Conservation (phyloP, 2,113 vertebrate species). For the Sinocyclocheilus maitianheensis region DNA sequence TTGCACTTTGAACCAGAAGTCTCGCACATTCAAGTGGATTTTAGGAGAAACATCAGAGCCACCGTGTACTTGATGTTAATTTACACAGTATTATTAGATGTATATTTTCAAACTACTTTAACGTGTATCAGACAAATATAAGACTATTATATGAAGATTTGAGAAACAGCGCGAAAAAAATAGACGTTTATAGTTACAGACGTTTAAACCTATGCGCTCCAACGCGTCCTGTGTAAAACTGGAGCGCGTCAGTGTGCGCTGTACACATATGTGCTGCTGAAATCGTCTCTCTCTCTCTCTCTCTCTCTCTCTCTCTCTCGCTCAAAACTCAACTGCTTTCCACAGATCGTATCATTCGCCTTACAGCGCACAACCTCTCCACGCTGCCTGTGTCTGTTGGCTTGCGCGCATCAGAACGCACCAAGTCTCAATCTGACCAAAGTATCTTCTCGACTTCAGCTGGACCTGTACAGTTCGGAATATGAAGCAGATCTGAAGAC, state of each 20-base stretch:
- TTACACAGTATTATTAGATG: no score
- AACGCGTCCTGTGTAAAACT: background rate
- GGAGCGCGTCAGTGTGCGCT: background rate
- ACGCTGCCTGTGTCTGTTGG: background rate
- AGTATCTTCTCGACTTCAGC: background rate
- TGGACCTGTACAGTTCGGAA: constrained; percentile 5
- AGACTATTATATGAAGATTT: background rate
- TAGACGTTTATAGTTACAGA: background rate
- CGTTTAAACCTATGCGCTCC: background rate
- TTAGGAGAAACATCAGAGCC: background rate
- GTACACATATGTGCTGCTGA: constrained; percentile 39
- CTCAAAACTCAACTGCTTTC: constrained; percentile 18
- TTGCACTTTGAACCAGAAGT: no score
- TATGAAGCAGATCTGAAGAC: background rate
- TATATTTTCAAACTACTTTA: no score
- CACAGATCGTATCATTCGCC: constrained; percentile 39
- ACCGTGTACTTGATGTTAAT: background rate
- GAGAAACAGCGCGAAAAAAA: background rate
- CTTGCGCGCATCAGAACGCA: background rate
- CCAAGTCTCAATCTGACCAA: background rate
- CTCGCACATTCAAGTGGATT: background rate
- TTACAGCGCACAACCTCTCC: background rate
- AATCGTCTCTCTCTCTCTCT: constrained; percentile 34
- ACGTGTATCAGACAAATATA: background rate
- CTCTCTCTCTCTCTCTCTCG: constrained; percentile 27